These are phyloP conservation scores for Nephrocerus scutellatus DNA, from an alignment of 2,888 invertebrate genomes.

Conservation along the genomic window DNA sequence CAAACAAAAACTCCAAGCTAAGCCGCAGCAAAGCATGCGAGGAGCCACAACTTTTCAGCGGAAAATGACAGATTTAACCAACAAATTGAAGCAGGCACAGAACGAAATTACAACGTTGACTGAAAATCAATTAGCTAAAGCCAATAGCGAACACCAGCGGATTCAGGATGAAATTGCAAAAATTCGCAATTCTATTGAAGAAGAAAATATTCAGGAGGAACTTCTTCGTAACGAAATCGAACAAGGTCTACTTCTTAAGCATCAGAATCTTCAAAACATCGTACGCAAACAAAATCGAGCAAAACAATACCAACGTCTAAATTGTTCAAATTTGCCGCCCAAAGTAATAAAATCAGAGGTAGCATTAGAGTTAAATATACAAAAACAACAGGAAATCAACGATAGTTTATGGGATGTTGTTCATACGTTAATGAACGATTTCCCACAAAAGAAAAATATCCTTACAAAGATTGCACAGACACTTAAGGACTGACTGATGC, in stretches of 20 bases:
- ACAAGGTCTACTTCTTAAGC: conserved; percentile 40
- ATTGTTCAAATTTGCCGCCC: conserved; percentile 40
- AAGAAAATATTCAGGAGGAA: conserved; percentile 30
- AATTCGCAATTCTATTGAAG: conserved; percentile 31
- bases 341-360: conserved; percentile 46
- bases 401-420: conserved; percentile 54
- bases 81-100: conserved; percentile 52
- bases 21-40: conserved; percentile 38
- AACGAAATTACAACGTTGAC: conserved; percentile 35
- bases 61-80: conserved; percentile 54
- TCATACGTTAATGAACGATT: conserved; percentile 54
- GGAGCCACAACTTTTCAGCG: conserved; percentile 48
- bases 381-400: conserved; percentile 55
- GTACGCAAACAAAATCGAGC: conserved; percentile 65
- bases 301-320: conserved; percentile 52
- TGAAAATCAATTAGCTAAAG: conserved; percentile 32
- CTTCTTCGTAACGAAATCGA: conserved; percentile 44
- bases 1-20: conserved; percentile 50
- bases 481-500: conserved; percentile 36
- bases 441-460: conserved; percentile 52
- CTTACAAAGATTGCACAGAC: conserved; percentile 50
- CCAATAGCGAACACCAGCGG: conserved; percentile 29
- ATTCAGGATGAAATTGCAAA: conserved; percentile 29
- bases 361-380: conserved; percentile 50
- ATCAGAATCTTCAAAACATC: conserved; percentile 51